Evolutionary conservation across 2,888 invertebrate species (phyloP).

Genomic region (Hirtodrosophila trivittata): DNA sequence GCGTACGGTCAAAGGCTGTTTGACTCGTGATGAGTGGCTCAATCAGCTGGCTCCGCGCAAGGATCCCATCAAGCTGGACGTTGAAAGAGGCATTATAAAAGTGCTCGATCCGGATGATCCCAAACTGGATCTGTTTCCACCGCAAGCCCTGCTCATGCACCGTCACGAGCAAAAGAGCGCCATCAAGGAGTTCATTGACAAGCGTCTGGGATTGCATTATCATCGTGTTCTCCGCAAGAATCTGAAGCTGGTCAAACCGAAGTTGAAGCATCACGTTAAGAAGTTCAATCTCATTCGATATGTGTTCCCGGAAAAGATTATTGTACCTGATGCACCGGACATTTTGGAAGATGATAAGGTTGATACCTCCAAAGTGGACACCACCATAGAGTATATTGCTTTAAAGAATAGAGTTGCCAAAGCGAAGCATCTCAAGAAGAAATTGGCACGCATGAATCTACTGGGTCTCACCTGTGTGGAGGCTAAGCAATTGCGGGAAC

Average conservation of each 20-base stretch:
- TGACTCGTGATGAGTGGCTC: constrained; percentile 82
- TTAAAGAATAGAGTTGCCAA: constrained; percentile 57
- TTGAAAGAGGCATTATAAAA: constrained; percentile 72
- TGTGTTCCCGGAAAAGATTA: constrained; percentile 65
- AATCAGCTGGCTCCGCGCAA: constrained; percentile 74
- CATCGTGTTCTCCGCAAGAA: constrained; percentile 73
- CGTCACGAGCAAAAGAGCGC: constrained; percentile 51
- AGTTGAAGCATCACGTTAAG: constrained; percentile 70
- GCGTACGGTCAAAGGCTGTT: constrained; percentile 74
- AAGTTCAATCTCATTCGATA: constrained; percentile 83
- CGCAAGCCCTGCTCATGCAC: constrained; percentile 46
- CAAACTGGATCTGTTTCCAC: constrained; percentile 74
- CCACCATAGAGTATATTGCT: constrained; percentile 72
- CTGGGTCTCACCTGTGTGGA: constrained; percentile 73
- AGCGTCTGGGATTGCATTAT: constrained; percentile 78
- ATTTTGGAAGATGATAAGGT: constrained; percentile 37
- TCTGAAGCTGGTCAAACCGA: constrained; percentile 77
- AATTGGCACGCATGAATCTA: constrained; percentile 66
- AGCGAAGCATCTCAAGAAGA: constrained; percentile 50
- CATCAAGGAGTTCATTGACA: constrained; percentile 60
- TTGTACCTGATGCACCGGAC: constrained; percentile 40
- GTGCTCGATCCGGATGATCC: constrained; percentile 73
- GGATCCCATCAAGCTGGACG: constrained; percentile 69
- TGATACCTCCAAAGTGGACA: constrained; percentile 53
- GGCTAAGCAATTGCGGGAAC: constrained; percentile 54